Evolutionary conservation across 2,113 vertebrate species (phyloP).

Genomic region (Tringa solitaria): DNA sequence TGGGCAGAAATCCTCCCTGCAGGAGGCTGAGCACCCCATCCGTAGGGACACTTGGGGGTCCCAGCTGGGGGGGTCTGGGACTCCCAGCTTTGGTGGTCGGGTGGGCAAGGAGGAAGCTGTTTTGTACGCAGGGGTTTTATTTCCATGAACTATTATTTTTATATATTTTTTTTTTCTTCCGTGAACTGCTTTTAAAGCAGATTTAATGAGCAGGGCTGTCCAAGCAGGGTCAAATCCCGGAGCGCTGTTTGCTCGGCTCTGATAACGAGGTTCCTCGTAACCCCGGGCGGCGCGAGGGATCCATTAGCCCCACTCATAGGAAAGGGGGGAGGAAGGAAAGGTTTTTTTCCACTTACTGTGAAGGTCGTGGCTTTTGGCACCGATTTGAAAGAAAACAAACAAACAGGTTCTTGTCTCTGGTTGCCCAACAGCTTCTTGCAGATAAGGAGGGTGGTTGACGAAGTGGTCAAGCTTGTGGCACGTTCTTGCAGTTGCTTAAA

Average conservation of each 20-base stretch:
- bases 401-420: background rate
- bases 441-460: background rate
- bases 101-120: background rate
- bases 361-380: background rate
- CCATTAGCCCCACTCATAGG: accelerated
- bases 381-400: background rate
- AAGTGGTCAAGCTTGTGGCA: background rate
- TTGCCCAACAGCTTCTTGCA: constrained; percentile 23
- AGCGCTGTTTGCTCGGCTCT: background rate
- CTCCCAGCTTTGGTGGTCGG: background rate
- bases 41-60: background rate
- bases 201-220: background rate
- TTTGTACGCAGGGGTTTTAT: background rate
- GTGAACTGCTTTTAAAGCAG: background rate
- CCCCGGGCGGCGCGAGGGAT: accelerated
- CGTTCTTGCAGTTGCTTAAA: background rate
- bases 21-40: background rate
- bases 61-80: no score
- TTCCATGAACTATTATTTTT: background rate
- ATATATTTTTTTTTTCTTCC: background rate
- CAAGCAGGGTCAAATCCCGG: background rate
- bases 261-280: accelerated
- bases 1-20: background rate
- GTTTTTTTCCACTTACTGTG: background rate
- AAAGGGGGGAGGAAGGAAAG: background rate